Conservation (phyloP, 2,113 vertebrate species). For the Corythaixoides concolor region DNA sequence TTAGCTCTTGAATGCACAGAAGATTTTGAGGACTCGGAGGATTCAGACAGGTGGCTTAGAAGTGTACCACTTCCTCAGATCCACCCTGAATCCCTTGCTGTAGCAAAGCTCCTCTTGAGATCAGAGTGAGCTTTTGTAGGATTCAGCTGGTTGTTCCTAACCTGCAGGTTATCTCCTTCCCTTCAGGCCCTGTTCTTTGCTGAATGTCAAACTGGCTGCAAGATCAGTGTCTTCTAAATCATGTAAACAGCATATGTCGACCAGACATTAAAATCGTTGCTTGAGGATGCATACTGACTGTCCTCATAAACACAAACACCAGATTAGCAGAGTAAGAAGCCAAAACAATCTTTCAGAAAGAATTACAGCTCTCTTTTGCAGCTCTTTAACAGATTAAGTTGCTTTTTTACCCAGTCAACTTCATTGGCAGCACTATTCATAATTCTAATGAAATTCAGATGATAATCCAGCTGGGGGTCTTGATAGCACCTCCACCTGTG, state of each 20-base stretch:
- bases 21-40: background rate
- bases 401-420: background rate
- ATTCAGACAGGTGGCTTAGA: background rate
- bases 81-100: background rate
- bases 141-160: background rate
- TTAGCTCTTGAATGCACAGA: background rate
- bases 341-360: constrained; percentile 17
- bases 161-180: background rate
- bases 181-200: background rate
- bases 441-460: constrained; percentile 34
- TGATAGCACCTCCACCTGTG: background rate
- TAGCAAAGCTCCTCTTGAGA: background rate
- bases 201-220: background rate
- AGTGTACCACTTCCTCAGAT: background rate
- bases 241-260: background rate
- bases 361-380: background rate
- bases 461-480: background rate
- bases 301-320: constrained; percentile 4
- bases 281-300: background rate
- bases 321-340: constrained; percentile 9
- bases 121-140: background rate
- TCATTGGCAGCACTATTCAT: background rate
- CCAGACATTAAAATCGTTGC: background rate
- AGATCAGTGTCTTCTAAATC: background rate
- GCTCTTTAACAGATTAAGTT: background rate